These are phyloP conservation scores for Ara ararauna DNA, from an alignment of 2,797 vertebrate species.

Conservation along the genomic window DNA sequence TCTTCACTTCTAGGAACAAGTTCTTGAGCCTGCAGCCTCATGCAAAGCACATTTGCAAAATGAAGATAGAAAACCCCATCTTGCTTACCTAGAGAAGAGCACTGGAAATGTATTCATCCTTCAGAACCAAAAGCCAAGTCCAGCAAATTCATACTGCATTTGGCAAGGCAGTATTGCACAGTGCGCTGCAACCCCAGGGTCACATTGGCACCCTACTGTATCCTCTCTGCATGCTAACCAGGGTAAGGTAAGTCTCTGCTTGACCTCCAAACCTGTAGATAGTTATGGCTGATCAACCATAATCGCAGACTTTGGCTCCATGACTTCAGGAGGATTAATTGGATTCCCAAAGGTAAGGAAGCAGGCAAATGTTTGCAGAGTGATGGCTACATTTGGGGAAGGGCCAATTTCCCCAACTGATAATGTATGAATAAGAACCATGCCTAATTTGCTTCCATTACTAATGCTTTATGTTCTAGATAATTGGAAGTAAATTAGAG, in stretches of 20 bases:
- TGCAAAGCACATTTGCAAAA: not conserved
- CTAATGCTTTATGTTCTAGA: constrained; percentile 45
- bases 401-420: constrained; percentile 5
- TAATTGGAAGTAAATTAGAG: constrained; percentile 64
- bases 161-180: not conserved
- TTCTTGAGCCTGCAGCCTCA: not conserved
- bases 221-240: not conserved
- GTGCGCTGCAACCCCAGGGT: not conserved
- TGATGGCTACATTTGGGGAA: constrained; percentile 24
- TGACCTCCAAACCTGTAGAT: not conserved
- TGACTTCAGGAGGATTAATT: constrained; percentile 14
- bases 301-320: not conserved
- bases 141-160: not conserved
- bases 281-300: not conserved
- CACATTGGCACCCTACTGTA: not conserved
- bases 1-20: not conserved
- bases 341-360: constrained; percentile 39
- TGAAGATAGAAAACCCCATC: not conserved
- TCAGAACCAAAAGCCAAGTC: not conserved
- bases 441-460: constrained; percentile 43
- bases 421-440: constrained; percentile 50
- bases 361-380: not conserved
- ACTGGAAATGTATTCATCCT: not conserved
- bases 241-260: not conserved
- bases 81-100: not conserved